Percentiles rank a stretch among this genome's conserved stretches.
Evolutionary conservation across 2,113 vertebrate genomes (phyloP).

Genomic region (Tichodroma muraria): DNA sequence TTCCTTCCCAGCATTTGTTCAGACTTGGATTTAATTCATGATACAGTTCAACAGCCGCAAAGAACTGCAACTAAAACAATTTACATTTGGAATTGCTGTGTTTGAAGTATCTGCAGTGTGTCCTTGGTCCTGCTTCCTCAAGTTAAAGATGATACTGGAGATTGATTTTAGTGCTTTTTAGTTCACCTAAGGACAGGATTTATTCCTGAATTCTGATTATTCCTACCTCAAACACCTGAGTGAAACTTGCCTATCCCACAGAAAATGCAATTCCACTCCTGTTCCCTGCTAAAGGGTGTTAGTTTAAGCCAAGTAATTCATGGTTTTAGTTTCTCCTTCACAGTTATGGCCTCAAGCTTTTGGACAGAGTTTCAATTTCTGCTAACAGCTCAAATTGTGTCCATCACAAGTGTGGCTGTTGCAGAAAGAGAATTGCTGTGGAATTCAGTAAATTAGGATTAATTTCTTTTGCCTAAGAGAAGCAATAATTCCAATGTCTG

Average conservation of each 20-base stretch:
- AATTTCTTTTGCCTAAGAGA: not conserved
- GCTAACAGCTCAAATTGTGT: not conserved
- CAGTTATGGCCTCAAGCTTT: not conserved
- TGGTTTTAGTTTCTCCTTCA: not conserved
- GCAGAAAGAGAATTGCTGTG: not conserved
- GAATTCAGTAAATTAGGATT: not conserved
- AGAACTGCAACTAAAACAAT: not conserved
- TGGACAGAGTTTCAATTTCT: not conserved
- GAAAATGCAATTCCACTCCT: not conserved
- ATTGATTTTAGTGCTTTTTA: not conserved
- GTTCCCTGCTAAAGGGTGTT: not conserved
- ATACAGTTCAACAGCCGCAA: not conserved
- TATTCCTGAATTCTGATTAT: not conserved
- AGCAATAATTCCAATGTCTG: not conserved
- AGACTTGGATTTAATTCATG: not conserved
- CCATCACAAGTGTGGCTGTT: not conserved
- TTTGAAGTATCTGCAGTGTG: not conserved
- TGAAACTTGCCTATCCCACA: not conserved
- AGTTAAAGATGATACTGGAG: not conserved
- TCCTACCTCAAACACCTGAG: not conserved
- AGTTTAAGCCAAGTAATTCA: not conserved
- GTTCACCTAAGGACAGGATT: not conserved
- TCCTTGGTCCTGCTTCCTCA: not conserved
- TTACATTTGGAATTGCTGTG: not conserved
- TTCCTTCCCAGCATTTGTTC: not conserved